These are phyloP conservation scores for Anoplolepis gracilipes DNA, from an alignment of 1,140 invertebrate species.

Conservation along the genomic window DNA sequence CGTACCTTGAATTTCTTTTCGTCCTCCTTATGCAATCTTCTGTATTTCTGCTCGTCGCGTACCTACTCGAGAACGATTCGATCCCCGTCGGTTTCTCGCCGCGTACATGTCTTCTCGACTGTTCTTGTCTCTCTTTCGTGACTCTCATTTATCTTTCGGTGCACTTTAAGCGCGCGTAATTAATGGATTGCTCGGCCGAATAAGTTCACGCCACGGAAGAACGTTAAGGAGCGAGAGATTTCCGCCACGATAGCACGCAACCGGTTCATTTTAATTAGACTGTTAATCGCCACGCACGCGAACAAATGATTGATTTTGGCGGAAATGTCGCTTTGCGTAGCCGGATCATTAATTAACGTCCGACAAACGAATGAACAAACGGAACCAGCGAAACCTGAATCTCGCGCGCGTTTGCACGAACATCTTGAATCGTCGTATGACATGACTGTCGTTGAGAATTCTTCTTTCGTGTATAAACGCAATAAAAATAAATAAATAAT, in stretches of 20 bases:
- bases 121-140: conserved; percentile 28
- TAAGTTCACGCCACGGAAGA: conserved; percentile 49
- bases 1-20: background rate
- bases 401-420: background rate
- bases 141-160: conserved; percentile 63
- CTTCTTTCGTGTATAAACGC: background rate
- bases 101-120: background rate
- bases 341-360: conserved; percentile 49
- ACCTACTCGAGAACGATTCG: conserved; percentile 34
- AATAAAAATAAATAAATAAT: background rate
- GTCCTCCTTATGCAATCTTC: conserved; percentile 38
- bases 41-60: background rate
- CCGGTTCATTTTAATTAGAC: conserved; percentile 65
- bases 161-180: conserved; percentile 66
- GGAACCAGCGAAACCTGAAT: conserved; percentile 7
- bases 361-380: conserved; percentile 25
- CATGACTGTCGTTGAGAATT: background rate
- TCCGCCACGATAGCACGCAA: conserved; percentile 47
- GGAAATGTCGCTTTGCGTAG: conserved; percentile 5
- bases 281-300: conserved; percentile 51
- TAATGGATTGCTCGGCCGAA: conserved; percentile 61
- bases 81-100: background rate
- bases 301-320: conserved; percentile 54
- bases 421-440: background rate
- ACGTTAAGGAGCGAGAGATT: conserved; percentile 37